Base-by-base conservation (phyloP, 2,797 vertebrate species). In the Discoglossus pictus region DNA sequence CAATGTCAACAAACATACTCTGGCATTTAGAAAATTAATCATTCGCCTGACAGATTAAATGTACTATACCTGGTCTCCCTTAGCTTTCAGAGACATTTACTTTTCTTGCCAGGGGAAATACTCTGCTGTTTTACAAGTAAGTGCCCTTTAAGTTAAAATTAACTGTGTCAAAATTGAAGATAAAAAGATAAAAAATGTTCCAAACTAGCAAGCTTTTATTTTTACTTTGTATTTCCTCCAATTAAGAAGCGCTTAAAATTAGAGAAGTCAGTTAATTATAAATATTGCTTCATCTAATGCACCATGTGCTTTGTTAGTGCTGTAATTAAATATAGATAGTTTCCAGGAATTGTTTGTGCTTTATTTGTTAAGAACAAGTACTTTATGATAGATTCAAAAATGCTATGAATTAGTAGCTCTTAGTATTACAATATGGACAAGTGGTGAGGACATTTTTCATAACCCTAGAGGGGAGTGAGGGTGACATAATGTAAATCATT, bases 11-110 rank as follows among this genome's bases (percentile, higher is more conserved):
- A 70, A 70, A 64, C 52, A 62, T 58, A 35, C 52, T 55, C 52
- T 63, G 68, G 55, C 68, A 70, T 70, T 70, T 71, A 58, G 56
- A 56, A 64, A 64, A 71, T 71, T 71, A 71, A 71, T 71, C 68
- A 71, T 58, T 46, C 44, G 18, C 47, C 46, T 65, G 52, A 50
- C 53, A 71, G 68, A 64, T 52, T 65, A 64, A 64, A 71, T 62
- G 53, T 68, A 35, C 44, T 64, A 51, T 43, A 44, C 53, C 44
- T 58, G 53, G 35, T 71, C 61, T 48, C 53, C 20, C 61, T 52
- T 17, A 18, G 21, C 35, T 46, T 71, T 53, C 15, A 59, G 61
- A 64, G 68, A 71, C 68, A 71, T 65, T 71, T 71, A 63, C 68
- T 65, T 71, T 65, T 52, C 53, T 59, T 43, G 61, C 56, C 61